These are phyloP conservation scores for Agonopterix subpropinquella DNA, from an alignment of 2,888 invertebrate species.

Conservation along the genomic window DNA sequence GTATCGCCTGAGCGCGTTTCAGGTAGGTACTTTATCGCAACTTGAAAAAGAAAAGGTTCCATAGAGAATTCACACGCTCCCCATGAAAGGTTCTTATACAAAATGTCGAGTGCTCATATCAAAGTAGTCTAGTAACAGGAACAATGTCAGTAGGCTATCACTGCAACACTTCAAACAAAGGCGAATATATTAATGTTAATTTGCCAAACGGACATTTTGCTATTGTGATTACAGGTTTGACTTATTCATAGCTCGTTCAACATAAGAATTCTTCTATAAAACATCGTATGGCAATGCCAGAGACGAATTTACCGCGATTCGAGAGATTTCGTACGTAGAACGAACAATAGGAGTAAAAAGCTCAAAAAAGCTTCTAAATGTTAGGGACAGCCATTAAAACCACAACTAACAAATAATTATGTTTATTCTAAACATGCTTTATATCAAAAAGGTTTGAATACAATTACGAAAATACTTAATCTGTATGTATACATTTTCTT, in stretches of 20 bases:
- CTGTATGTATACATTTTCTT: not conserved
- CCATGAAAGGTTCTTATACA: too few relatives aligned
- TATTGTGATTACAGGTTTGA: not conserved
- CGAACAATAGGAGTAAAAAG: not conserved
- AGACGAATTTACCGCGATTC: too few relatives aligned
- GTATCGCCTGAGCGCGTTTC: too few relatives aligned
- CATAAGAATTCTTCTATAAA: too few relatives aligned
- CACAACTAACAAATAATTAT: conserved; percentile 69
- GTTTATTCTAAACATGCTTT: conserved; percentile 68
- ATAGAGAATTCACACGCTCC: too few relatives aligned
- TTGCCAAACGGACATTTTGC: conserved; percentile 7
- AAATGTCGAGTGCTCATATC: conserved; percentile 8
- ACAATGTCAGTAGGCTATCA: conserved; percentile 32
- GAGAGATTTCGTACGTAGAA: too few relatives aligned
- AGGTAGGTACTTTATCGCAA: too few relatives aligned
- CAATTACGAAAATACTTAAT: conserved; percentile 4
- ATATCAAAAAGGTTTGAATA: conserved; percentile 39
- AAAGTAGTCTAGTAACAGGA: conserved; percentile 26
- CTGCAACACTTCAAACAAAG: conserved; percentile 38
- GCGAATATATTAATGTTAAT: conserved; percentile 28
- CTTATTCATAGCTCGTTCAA: too few relatives aligned
- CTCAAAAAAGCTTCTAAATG: conserved; percentile 25
- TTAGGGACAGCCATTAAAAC: conserved; percentile 67
- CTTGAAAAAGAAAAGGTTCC: too few relatives aligned
- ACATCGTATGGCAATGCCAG: too few relatives aligned